Percentiles rank a stretch among this genome's conserved stretches.
Evolutionary conservation across 1,140 invertebrate genomes (phyloP).

Genomic region (Zelostemma sp.): DNA sequence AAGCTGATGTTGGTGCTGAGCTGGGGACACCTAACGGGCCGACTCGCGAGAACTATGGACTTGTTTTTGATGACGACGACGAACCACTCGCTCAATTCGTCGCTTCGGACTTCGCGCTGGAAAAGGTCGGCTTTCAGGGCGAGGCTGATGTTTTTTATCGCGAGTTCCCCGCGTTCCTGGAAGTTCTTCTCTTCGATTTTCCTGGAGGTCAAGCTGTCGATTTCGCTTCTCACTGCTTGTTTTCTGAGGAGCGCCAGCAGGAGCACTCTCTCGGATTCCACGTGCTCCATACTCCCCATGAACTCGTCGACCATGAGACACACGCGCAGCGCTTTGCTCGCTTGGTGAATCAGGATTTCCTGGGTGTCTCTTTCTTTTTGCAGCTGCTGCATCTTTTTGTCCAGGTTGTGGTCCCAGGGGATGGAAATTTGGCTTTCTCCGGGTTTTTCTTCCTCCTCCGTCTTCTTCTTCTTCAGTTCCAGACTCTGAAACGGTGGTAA

Average conservation of each 20-base stretch:
- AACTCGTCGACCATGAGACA: constrained; percentile 38
- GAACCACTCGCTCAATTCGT: constrained; percentile 21
- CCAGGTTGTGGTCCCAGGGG: neutral
- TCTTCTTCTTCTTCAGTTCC: too few relatives aligned
- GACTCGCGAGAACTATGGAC: constrained; percentile 22
- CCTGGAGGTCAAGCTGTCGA: constrained; percentile 17
- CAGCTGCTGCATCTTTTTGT: constrained; percentile 23
- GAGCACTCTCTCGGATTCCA: constrained; percentile 38
- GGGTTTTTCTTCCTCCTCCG: neutral
- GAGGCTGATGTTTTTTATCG: constrained; percentile 18
- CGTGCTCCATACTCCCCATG: constrained; percentile 33
- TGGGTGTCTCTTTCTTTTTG: constrained; percentile 28
- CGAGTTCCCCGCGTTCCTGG: constrained; percentile 17
- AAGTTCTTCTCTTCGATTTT: neutral
- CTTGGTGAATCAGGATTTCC: constrained; percentile 31
- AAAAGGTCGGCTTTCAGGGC: constrained; percentile 12
- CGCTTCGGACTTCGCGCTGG: constrained; percentile 1
- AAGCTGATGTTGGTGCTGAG: constrained; percentile 12
- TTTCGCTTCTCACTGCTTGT: constrained; percentile 18
- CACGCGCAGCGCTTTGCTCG: constrained; percentile 37
- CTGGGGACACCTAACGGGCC: constrained; percentile 16
- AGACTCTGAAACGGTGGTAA: too few relatives aligned
- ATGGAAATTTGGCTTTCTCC: neutral
- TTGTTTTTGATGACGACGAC: constrained; percentile 18
- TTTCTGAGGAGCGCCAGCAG: constrained; percentile 29